Evolutionary conservation across 2,888 invertebrate genomes (phyloP).

Genomic region (Drosophila suboccidentalis): DNA sequence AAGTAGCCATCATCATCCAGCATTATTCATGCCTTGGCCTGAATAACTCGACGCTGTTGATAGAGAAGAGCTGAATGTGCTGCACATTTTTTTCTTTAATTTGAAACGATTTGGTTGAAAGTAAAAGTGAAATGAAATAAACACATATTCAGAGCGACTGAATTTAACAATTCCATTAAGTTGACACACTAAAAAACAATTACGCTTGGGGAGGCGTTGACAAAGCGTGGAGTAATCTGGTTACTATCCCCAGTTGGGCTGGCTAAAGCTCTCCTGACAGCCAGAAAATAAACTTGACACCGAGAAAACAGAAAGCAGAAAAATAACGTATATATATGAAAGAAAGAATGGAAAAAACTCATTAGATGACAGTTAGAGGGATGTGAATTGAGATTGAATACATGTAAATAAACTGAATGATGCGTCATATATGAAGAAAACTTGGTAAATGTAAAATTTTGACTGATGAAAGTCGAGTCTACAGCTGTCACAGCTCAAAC

Average conservation of each 20-base stretch:
- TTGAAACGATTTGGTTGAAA: slow-evolving; percentile 36
- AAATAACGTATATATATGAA: neutral
- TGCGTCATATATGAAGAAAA: slow-evolving; percentile 32
- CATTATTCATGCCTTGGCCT: slow-evolving; percentile 3
- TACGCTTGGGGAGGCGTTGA: slow-evolving; percentile 28
- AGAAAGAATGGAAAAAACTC: slow-evolving; percentile 18
- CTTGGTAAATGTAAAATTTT: slow-evolving; percentile 8
- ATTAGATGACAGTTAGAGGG: slow-evolving; percentile 33
- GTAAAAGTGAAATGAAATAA: slow-evolving; percentile 18
- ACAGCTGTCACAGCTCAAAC: slow-evolving; percentile 53
- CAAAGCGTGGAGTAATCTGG: slow-evolving; percentile 49
- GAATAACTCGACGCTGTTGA: slow-evolving; percentile 7
- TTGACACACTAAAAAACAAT: slow-evolving; percentile 37
- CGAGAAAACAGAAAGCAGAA: slow-evolving; percentile 2
- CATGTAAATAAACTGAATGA: slow-evolving; percentile 16
- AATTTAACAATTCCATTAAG: slow-evolving; percentile 76
- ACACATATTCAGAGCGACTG: slow-evolving; percentile 21
- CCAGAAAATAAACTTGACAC: slow-evolving; percentile 35
- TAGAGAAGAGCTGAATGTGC: slow-evolving; percentile 1
- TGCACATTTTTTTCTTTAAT: slow-evolving; percentile 34
- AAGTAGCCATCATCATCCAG: slow-evolving; percentile 46
- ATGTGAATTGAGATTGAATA: slow-evolving; percentile 34
- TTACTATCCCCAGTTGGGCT: slow-evolving; percentile 52
- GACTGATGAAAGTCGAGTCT: slow-evolving; percentile 14
- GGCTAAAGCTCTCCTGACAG: slow-evolving; percentile 69